Percentiles rank a stretch among this genome's conserved stretches.
Conservation (phyloP, 2,797 vertebrate genomes). For the Melanotaenia nigrans region DNA sequence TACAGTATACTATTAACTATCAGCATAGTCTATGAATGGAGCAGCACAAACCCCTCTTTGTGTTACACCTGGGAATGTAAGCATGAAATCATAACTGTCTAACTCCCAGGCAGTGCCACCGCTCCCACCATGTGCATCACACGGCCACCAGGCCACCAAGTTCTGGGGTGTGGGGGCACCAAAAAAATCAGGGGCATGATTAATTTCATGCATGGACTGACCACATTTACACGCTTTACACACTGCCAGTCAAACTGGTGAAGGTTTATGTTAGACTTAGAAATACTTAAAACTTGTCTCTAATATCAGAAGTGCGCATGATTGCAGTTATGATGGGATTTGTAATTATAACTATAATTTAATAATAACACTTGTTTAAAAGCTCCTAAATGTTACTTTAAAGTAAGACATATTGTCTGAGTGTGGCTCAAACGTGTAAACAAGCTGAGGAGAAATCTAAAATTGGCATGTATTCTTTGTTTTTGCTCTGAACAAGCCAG, state of each 20-base stretch:
- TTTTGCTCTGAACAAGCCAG: constrained; percentile 36
- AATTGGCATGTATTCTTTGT: constrained; percentile 20
- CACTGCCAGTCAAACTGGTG: too few relatives aligned
- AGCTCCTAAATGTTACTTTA: neutral
- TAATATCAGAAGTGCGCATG: too few relatives aligned
- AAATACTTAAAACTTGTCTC: too few relatives aligned
- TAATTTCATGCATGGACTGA: too few relatives aligned
- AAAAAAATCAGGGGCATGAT: too few relatives aligned
- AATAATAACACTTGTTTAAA: neutral
- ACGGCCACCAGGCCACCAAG: too few relatives aligned
- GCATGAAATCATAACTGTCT: too few relatives aligned
- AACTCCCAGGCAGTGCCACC: too few relatives aligned
- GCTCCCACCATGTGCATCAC: too few relatives aligned
- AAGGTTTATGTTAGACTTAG: too few relatives aligned
- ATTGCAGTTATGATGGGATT: neutral
- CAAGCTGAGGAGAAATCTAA: constrained; percentile 8
- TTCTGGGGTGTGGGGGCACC: too few relatives aligned
- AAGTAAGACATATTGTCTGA: neutral
- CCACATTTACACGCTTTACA: too few relatives aligned
- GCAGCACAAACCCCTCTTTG: neutral
- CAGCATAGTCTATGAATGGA: neutral
- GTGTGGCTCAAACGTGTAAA: neutral
- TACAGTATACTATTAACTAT: neutral
- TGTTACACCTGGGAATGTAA: neutral
- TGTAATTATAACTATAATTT: neutral